Evolutionary conservation across 2,797 vertebrate species (phyloP), one percentile per base, ranked within the genome.

Genomic region (Cryptoblepharus egeriae): DNA sequence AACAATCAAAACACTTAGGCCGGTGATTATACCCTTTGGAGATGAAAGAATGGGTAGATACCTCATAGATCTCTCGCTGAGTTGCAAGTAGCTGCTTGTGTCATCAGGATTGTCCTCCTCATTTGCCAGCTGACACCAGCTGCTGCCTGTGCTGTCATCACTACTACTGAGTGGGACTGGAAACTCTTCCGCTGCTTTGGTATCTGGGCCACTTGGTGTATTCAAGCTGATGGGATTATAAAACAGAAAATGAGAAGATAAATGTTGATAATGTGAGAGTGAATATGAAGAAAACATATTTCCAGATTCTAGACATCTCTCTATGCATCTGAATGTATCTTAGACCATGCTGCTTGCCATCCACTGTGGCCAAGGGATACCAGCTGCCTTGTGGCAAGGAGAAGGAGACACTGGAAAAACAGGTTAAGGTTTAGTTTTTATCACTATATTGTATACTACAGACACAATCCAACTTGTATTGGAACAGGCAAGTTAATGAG

Each of bases 51-150:
- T 69, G 28, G 0, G 12, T 0, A 63, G 83, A 65, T 96, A 96
- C 96, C 96, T 98, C 95, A 99, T 96, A 95, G 97, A 99, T 95
- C 96, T 95, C 94, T 99, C 98, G 1, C 98, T 99, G 94, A 99
- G 97, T 90, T 99, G 99, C 91, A 99, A 96, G 95, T 97, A 99
- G 95, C 98, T 99, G 93, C 98, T 99, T 1, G 96, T 97, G 94
- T 99, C 99, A 0, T 99, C 98, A 6, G 96, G 98, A 79, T 96
- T 97, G 92, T 99, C 97, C 73, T 99, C 98, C 39, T 99, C 98
- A 0, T 97, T 98, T 85, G 96, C 97, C 77, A 99, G 95, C 93
- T 99, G 98, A 87, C 97, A 98, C 98, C 99, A 99, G 96, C 98
- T 99, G 96, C 98, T 99, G 85, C 97, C 97, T 81, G 96, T 98